Conservation (phyloP, 2,888 invertebrate genomes). For the Cryptosula pallasiana region DNA sequence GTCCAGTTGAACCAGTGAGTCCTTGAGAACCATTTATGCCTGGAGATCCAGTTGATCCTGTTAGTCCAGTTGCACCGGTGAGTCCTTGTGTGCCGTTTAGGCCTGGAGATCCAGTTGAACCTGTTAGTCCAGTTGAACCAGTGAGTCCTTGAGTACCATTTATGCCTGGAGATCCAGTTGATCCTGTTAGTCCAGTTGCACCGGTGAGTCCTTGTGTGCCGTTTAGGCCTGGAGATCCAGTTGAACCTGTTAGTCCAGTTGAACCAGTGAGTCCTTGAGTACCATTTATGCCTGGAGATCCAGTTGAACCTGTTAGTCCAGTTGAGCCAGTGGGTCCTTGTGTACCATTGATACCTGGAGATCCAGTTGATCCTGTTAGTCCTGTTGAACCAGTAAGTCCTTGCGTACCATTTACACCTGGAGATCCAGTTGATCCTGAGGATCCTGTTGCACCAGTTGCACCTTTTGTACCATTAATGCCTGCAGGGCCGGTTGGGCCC, state of each 20-base stretch:
- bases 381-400: neutral
- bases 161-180: neutral
- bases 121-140: neutral
- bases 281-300: neutral
- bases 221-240: neutral
- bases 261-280: neutral
- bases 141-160: neutral
- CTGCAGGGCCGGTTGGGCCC: neutral
- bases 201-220: neutral
- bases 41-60: neutral
- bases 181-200: neutral
- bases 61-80: neutral
- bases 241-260: neutral
- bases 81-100: neutral
- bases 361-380: neutral
- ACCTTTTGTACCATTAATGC: neutral
- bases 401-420: neutral
- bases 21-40: neutral
- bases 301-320: neutral
- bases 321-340: neutral
- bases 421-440: neutral
- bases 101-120: neutral
- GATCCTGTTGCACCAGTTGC: neutral
- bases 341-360: neutral
- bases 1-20: neutral